phyloP scores from a whole-genome alignment of 2,113 vertebrate genomes.

The Cyprinodon variegatus region DNA sequence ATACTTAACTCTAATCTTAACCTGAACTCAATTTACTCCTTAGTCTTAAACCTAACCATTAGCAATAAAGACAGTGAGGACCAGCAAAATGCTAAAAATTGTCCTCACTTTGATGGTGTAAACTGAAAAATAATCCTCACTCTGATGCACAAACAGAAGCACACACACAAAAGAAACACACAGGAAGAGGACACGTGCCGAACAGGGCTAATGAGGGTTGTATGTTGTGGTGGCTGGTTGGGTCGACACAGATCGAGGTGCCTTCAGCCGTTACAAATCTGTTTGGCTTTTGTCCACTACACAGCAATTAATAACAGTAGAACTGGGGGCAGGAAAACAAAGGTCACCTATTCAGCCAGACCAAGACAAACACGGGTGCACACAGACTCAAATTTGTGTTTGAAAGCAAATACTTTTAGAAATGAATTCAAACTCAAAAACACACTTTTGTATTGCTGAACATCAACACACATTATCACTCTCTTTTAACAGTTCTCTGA shows the following conservation, averaged over 20 bases:
- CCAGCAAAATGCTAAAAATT: too few species aligned
- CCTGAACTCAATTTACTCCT: too few species aligned
- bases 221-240: conserved; percentile 92
- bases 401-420: conserved; percentile 18
- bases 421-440: conserved; percentile 19
- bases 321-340: conserved; percentile 86
- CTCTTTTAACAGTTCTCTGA: conserved; percentile 29
- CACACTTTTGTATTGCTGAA: conserved; percentile 1
- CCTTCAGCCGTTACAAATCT: conserved; percentile 98
- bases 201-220: conserved; percentile 96
- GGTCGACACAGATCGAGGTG: conserved; percentile 93
- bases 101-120: too few species aligned
- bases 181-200: conserved; percentile 73
- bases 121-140: too few species aligned
- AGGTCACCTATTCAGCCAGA: conserved; percentile 80
- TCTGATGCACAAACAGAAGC: too few species aligned
- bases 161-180: conserved; percentile 22
- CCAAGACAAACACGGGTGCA: conserved; percentile 37
- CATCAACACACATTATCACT: conserved; percentile 1
- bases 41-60: too few species aligned
- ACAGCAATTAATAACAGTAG: conserved; percentile 94
- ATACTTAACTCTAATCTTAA: too few species aligned
- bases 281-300: conserved; percentile 96
- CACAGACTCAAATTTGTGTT: conserved; percentile 5
- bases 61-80: too few species aligned